Evolutionary conservation across 2,113 vertebrate genomes (phyloP).

Genomic region (Notarius lentiginosus): DNA sequence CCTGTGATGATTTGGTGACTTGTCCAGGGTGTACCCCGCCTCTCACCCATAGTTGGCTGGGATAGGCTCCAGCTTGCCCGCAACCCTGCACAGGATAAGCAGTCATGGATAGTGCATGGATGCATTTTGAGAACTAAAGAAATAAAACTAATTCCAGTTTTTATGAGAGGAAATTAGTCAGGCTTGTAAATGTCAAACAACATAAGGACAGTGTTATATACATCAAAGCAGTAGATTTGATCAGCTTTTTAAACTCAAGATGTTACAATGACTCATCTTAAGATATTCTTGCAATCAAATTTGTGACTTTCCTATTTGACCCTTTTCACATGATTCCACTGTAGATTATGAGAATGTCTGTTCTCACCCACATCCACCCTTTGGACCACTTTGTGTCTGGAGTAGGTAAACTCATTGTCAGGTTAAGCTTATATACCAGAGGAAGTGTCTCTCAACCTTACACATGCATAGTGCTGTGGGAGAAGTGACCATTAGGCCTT

Average conservation of each 20-base stretch:
- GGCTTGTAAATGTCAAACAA: background rate
- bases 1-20: too few species aligned
- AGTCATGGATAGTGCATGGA: background rate
- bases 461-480: background rate
- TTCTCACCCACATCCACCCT: background rate
- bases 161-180: background rate
- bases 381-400: background rate
- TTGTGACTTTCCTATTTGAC: background rate
- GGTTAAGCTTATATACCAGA: background rate
- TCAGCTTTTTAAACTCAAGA: background rate
- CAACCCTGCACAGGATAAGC: too few species aligned
- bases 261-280: background rate
- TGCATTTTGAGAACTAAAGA: background rate
- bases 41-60: too few species aligned
- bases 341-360: conserved; percentile 9
- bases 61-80: too few species aligned
- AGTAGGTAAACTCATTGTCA: background rate
- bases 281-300: conserved; percentile 13
- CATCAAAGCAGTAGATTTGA: background rate
- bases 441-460: background rate
- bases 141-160: background rate
- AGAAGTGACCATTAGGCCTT: background rate
- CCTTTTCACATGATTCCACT: background rate
- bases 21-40: too few species aligned
- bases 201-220: background rate